Base-by-base conservation (phyloP, 2,888 invertebrate genomes). In the Slavum lentiscoides region DNA sequence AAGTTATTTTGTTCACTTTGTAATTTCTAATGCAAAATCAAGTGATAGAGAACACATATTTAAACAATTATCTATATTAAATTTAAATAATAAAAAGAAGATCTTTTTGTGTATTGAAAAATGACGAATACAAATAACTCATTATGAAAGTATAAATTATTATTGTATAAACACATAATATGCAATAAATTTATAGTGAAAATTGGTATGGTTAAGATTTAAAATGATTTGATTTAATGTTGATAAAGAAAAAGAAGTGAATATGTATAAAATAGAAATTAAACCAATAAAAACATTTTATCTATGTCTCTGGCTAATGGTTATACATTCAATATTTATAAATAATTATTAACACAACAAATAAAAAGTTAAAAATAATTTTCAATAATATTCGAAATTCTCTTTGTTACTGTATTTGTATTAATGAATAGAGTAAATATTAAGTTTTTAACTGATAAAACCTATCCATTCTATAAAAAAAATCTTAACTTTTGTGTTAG, bases 31-130 rank as follows among this genome's bases (percentile, higher is more conserved):
- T 17, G n/a, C 7, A 53, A 64, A 30, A 62, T 30, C 15, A 53
- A 74, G 49, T 74, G 30, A 62, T 37, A 74, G 55, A 64, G 21
- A 64, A 21, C 64, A 74, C 37, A 64, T 74, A 5, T 73, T 73
- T 62, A 23, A 49, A 61, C 23, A 21, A 73, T 21, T 11, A 30
- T 30, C 30, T 30, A 30, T 30, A 30, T 30, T 30, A 30, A 30
- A 30, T 30, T 30, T 30, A 30, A 30, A 30, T 30, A 30, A 30
- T 23, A 61, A 43, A n/a, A 5, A 43, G 23, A 43, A n/a, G 2
- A 8, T 8, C 39, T 21, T 39, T 39, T 13, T 23, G 13, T 72
- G 17, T 59, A 11, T 21, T 37, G 30, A 53, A 70, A 58, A 58
- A 15, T n/a, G n/a, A 70, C 43, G 9, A 49, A 49, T 23, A 59